A percentile compares a stretch with the other conserved stretches of the same genome.
Conservation (phyloP, 1,140 invertebrate genomes). For the Brachionus rubens region DNA sequence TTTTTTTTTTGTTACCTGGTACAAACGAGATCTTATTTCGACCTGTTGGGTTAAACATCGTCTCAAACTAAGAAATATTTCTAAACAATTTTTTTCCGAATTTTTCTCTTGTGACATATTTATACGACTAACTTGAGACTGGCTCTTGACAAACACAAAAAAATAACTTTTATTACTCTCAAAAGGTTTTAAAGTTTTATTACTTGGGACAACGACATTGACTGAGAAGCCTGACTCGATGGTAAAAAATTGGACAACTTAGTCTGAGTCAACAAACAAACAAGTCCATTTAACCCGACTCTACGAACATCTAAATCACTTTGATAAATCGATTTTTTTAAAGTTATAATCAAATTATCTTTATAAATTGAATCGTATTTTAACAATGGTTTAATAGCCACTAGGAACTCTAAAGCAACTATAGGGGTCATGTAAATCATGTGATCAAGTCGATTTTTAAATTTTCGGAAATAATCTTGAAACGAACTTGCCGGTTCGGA, state of each 20-base stretch:
- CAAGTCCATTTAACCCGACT: conserved; percentile 42
- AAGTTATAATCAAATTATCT: conserved; percentile 17
- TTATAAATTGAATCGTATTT: conserved; percentile 38
- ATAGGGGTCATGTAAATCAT: conserved; percentile 27
- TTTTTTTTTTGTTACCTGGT: conserved; percentile 15
- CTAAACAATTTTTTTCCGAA: conserved; percentile 42
- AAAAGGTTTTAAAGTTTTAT: background rate
- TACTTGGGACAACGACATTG: conserved; percentile 37
- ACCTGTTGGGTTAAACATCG: conserved; percentile 30
- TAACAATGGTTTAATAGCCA: conserved; percentile 30
- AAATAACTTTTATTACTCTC: background rate
- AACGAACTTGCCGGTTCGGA: conserved; percentile 34
- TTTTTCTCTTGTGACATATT: conserved; percentile 29
- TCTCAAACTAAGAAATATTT: conserved; percentile 45
- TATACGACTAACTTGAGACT: conserved; percentile 41
- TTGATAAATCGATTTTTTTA: conserved; percentile 41
- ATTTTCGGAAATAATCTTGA: conserved; percentile 23
- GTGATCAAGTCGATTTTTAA: conserved; percentile 42
- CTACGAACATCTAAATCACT: conserved; percentile 32
- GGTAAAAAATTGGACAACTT: conserved; percentile 33
- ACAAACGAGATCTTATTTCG: conserved; percentile 35
- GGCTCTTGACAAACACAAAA: conserved; percentile 2
- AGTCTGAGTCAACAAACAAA: conserved; percentile 31
- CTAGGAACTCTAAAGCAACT: conserved; percentile 27
- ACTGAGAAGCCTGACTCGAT: conserved; percentile 42